Evolutionary conservation across 37 sponge, comb jelly and placozoan genomes (phyloP).

Genomic region (Beroe ovata): DNA sequence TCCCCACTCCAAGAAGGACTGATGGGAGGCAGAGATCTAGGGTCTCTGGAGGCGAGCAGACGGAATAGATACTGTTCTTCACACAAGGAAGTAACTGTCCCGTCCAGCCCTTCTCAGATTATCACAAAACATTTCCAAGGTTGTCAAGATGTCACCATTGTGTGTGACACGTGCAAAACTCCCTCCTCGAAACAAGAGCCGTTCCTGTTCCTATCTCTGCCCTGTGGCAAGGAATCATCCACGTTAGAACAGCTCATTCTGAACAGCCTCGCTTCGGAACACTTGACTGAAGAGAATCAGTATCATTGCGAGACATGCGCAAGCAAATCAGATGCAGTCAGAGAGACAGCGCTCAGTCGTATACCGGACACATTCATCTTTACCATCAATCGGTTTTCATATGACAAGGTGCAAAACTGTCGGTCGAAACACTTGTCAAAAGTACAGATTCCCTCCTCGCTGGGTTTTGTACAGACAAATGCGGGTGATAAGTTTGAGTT

Average conservation of each 20-base stretch:
- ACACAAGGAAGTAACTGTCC: background rate
- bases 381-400: conserved; percentile 23
- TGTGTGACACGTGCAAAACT: conserved; percentile 22
- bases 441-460: background rate
- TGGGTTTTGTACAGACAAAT: background rate
- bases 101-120: conserved; percentile 38
- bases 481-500: background rate
- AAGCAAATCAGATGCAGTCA: conserved; percentile 4
- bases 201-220: conserved; percentile 39
- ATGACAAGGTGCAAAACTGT: conserved; percentile 5
- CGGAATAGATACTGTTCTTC: background rate
- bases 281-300: conserved; percentile 29
- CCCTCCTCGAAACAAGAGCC: conserved; percentile 28
- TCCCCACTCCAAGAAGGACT: conserved; percentile 13
- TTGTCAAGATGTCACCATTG: conserved; percentile 1
- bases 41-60: conserved; percentile 28
- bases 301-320: conserved; percentile 45
- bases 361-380: conserved; percentile 37
- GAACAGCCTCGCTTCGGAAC: conserved; percentile 10
- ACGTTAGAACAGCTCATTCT: background rate
- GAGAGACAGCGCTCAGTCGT: background rate
- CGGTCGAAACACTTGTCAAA: conserved; percentile 34
- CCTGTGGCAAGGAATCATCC: conserved; percentile 7
- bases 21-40: conserved; percentile 36
- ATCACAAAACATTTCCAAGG: conserved; percentile 49